Evolutionary conservation across 2,113 vertebrate genomes (phyloP).

Genomic region (Nyctereutes procyonoides): DNA sequence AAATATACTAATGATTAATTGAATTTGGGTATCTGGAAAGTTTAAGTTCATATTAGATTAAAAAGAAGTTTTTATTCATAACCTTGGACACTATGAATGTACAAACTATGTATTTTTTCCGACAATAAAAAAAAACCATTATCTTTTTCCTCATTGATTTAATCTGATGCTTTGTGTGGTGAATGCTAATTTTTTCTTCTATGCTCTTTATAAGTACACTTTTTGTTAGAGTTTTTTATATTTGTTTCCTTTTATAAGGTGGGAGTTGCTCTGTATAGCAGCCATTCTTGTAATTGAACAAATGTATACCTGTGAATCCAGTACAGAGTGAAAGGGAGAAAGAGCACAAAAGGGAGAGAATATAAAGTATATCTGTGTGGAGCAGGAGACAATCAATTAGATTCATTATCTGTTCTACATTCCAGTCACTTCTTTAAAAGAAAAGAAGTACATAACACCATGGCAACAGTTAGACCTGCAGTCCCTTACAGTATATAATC

Average conservation of each 20-base stretch:
- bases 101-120: neutral
- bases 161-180: constrained; percentile 68
- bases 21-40: constrained; percentile 1
- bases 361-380: constrained; percentile 82
- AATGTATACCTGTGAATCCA: constrained; percentile 70
- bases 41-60: constrained; percentile 32
- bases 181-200: constrained; percentile 62
- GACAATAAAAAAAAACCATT: neutral
- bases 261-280: constrained; percentile 73
- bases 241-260: constrained; percentile 71
- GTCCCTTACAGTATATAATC: constrained; percentile 87
- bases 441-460: constrained; percentile 86
- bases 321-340: constrained; percentile 77
- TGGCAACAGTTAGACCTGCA: constrained; percentile 88
- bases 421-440: constrained; percentile 88
- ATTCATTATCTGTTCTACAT: constrained; percentile 88
- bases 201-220: constrained; percentile 65
- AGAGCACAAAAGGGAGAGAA: constrained; percentile 81
- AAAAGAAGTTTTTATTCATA: neutral
- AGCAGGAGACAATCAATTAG: constrained; percentile 87
- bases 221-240: constrained; percentile 73
- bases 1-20: neutral
- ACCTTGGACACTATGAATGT: neutral
- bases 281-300: constrained; percentile 72
- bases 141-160: constrained; percentile 46